Base-by-base conservation (phyloP, 2,797 vertebrate genomes). In the Chaetodon trifasciatus region DNA sequence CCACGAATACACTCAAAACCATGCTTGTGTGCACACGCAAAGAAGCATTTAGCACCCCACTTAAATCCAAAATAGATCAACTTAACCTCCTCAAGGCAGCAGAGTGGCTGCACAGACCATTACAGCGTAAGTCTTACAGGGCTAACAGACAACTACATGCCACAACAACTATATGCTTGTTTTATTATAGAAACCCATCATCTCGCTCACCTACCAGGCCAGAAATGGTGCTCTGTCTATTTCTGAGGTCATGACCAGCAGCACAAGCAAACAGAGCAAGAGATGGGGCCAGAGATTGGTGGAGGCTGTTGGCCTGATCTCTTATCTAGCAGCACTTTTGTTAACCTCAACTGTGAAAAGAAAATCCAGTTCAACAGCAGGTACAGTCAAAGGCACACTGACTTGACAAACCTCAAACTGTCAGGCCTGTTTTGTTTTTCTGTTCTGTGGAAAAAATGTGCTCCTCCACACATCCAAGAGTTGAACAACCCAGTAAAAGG, bases 31-130 rank as follows among this genome's bases (percentile, higher is more conserved):
- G 62, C 76, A 64, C 46, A 37, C 72, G 82, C 72, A 90, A 85
- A 86, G 67, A 88, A 71, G 82, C 81, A 87, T 91, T 89, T 84
- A 85, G 71, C 79, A 79, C 75, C 65, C 84, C 83, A 89, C 89
- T 88, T 92, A 74, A 83, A 83, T 87, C 81, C 62, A 89, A 90
- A 91, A 90, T 88, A 92, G 89, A 88, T 88, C 73, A 90, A 88
- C 78, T 86, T 81, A 85, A 88, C 80, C 73, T 88, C 78, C 71
- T 79, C 1, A 15, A 83, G 74, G 79, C 79, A 82, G 70, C 56
- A 52, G 40, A 83, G 81, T 74, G 78, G 66, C 37, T 87, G 47
- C 49, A 71, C 68, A 81, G 78, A 73, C 56, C 78, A 76, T 71
- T 73, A 69, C 53, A 80, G 74, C 5, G 12, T 3, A 24, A 62